These are phyloP conservation scores for Hydrolagus colliei DNA, from an alignment of 2,797 vertebrate genomes.

Conservation along the genomic window DNA sequence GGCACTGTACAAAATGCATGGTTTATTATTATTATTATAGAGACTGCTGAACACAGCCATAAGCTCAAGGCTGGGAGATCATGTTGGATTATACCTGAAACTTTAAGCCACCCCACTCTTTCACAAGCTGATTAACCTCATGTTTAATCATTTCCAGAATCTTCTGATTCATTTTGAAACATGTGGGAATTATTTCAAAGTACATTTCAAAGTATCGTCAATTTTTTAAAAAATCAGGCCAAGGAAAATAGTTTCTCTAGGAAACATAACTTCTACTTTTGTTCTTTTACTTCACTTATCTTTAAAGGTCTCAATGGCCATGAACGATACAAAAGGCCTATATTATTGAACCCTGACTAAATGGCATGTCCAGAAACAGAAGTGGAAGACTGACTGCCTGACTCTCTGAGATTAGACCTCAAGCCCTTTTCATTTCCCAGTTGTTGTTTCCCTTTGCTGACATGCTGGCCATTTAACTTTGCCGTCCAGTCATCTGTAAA, in stretches of 20 bases:
- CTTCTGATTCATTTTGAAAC: not conserved
- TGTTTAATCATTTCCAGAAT: too few species aligned
- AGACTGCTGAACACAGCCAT: too few species aligned
- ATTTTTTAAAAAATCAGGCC: conserved; percentile 3
- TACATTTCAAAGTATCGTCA: conserved; percentile 1
- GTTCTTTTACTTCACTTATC: conserved; percentile 6
- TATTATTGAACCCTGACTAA: conserved; percentile 25
- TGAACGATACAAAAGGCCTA: conserved; percentile 26
- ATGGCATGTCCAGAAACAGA: conserved; percentile 27
- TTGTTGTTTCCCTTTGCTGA: not conserved
- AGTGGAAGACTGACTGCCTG: not conserved
- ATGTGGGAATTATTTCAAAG: conserved; percentile 9
- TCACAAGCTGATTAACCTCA: too few species aligned
- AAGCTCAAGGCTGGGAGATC: too few species aligned
- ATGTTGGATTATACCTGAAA: too few species aligned
- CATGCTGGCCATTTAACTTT: not conserved
- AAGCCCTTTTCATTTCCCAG: conserved; percentile 29
- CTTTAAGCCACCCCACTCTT: too few species aligned
- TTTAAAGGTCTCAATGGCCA: conserved; percentile 14
- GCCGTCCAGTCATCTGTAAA: conserved; percentile 25
- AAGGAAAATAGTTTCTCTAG: conserved; percentile 12
- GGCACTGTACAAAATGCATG: too few species aligned
- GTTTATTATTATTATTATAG: too few species aligned
- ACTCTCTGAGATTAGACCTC: conserved; percentile 22
- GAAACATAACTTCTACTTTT: conserved; percentile 14